Evolutionary conservation across 2,797 vertebrate species (phyloP).

Genomic region (Momotus momota): DNA sequence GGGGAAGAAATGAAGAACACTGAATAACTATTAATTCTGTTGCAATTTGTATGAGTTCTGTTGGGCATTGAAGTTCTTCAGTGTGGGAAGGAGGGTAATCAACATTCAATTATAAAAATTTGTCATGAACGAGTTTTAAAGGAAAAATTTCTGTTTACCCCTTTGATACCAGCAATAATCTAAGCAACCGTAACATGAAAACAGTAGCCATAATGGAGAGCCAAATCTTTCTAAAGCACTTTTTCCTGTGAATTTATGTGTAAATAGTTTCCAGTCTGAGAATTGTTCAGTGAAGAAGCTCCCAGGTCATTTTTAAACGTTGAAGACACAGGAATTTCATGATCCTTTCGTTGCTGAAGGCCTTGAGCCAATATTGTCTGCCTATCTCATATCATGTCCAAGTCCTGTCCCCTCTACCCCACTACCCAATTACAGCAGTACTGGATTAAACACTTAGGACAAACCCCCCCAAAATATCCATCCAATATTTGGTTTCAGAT

Average conservation of each 20-base stretch:
- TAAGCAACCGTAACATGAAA: background rate
- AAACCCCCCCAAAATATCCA: background rate
- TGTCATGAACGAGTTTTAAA: background rate
- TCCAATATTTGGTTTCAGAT: background rate
- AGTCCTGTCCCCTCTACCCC: background rate
- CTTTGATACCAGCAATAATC: background rate
- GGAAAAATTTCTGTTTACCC: background rate
- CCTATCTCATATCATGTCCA: accelerated
- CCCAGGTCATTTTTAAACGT: background rate
- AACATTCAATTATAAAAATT: background rate
- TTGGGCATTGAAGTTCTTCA: background rate
- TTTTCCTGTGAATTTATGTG: background rate
- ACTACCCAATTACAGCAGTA: accelerated
- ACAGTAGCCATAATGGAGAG: background rate
- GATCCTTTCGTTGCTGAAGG: background rate
- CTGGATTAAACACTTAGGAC: background rate
- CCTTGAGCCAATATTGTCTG: background rate
- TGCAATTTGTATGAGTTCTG: background rate
- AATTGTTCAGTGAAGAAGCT: background rate
- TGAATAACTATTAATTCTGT: conserved; percentile 1
- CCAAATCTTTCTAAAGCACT: background rate
- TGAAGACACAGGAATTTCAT: background rate
- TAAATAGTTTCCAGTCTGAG: background rate
- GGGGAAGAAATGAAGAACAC: background rate
- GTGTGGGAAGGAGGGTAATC: background rate